Percentiles rank a stretch among this genome's conserved stretches.
These are phyloP conservation scores for Aphodius granarius DNA, from an alignment of 2,888 invertebrate species.

Conservation along the genomic window DNA sequence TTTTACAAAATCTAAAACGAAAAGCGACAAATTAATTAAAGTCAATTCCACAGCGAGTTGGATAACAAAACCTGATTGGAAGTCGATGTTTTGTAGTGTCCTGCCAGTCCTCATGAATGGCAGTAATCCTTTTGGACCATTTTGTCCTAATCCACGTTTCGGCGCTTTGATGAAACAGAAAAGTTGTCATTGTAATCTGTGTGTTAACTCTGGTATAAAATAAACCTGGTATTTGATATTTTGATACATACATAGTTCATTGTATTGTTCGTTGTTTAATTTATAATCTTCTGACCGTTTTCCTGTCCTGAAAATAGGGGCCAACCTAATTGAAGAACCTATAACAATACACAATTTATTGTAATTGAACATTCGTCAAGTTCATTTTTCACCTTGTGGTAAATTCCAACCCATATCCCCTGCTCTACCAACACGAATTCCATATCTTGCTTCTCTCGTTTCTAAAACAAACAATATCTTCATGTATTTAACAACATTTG, in stretches of 20 bases:
- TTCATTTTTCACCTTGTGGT: neutral
- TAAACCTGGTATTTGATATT: no score
- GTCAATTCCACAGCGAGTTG: neutral
- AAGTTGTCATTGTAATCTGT: neutral
- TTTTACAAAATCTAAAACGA: neutral
- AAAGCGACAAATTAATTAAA: no score
- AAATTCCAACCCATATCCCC: neutral
- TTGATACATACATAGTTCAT: neutral
- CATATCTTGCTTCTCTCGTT: neutral
- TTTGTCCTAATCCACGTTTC: neutral
- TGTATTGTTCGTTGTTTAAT: neutral
- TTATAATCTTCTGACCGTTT: neutral
- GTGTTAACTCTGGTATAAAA: neutral
- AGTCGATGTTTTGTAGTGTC: neutral
- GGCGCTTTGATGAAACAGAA: neutral
- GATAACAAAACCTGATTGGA: neutral
- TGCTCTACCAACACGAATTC: neutral
- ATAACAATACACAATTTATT: neutral
- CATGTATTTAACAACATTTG: neutral
- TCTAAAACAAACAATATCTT: neutral
- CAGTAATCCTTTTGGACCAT: neutral
- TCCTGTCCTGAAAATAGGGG: slow-evolving; percentile 1
- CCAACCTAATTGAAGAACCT: neutral
- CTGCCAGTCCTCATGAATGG: slow-evolving; percentile 2
- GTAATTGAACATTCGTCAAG: neutral